Base-by-base conservation (phyloP, 2,113 vertebrate species). In the Thunnus maccoyii region DNA sequence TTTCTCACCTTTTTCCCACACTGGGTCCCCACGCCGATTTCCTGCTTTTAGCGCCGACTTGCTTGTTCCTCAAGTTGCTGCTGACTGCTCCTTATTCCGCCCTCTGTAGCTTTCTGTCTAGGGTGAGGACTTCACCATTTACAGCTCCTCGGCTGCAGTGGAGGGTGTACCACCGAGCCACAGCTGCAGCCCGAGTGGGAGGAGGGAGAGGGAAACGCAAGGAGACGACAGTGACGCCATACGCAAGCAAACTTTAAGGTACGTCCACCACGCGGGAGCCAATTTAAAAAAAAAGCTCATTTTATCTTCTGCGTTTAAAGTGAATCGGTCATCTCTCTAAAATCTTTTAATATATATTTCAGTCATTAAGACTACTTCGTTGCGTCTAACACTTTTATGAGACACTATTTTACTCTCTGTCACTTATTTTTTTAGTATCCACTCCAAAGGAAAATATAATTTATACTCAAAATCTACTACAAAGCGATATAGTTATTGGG, bases 31-130 rank as follows among this genome's bases (percentile, higher is more conserved):
- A 0, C 69, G 78, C 27, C 27, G 27, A 57, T 80, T 84, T 84
- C 86, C 83, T 67, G 78, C 73, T 20, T 85, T 57, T 0, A 4
- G 20, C 32, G 58, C 6, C 56, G 36, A 0, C 20, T 67, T 18
- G 41, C 56, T 50, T 54, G 80, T 82, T 79, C 72, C 71, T 48
- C 12, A 5, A 78, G 73, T 30, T 22, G 30, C 7, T 1, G 30
- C 36, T 41, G 1, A 17, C 13, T 36, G 57, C 69, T 77, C 46
- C 78, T 91, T 76, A 82, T 80, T 80, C 86, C 86, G 84, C 82
- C 77, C 80, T 86, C 80, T 76, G 66, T 12, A 25, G 80, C 66
- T 20, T 44, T 44, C 3, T 9, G 7, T 41, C 36, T 18, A 66
- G 30, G 16, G 62, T 16, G 50, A 68, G 17, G 64, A 78, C 76